Conservation (phyloP, 2,888 invertebrate genomes). For the Aleiodes alternator region DNA sequence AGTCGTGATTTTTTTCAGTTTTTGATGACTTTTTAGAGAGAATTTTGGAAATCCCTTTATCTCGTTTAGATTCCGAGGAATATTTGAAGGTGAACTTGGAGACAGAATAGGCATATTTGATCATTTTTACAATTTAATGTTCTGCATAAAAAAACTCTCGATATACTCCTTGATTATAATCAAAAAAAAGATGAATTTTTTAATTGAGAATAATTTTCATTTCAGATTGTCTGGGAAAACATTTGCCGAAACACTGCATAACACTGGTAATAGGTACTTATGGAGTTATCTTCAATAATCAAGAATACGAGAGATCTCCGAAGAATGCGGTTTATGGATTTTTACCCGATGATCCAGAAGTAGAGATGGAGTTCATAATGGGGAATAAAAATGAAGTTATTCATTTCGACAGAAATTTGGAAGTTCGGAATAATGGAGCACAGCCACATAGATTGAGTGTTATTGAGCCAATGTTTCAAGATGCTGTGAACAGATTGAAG, state of each 20-base stretch:
- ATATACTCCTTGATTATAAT: neutral
- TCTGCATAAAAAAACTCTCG: neutral
- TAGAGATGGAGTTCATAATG: conserved; percentile 53
- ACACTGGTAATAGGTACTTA: conserved; percentile 56
- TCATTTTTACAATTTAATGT: too few species aligned
- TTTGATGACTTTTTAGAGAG: too few species aligned
- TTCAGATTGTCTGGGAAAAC: conserved; percentile 62
- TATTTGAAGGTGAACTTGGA: too few species aligned
- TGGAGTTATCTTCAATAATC: conserved; percentile 59
- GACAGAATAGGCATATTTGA: too few species aligned
- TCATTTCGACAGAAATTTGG: conserved; percentile 25
- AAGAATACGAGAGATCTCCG: conserved; percentile 52
- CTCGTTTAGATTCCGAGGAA: too few species aligned
- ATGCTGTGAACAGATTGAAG: conserved; percentile 24
- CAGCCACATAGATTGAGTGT: neutral
- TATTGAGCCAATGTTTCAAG: conserved; percentile 25
- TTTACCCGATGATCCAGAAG: conserved; percentile 63
- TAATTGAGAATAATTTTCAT: conserved; percentile 15
- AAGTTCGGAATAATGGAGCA: neutral
- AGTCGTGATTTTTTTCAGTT: too few species aligned
- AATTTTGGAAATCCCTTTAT: too few species aligned
- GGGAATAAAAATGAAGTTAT: conserved; percentile 40
- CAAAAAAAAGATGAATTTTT: neutral
- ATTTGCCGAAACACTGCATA: conserved; percentile 63
- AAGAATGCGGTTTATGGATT: conserved; percentile 56